These are phyloP conservation scores for zebrafish (Danio rerio) DNA, from an alignment of 2,113 vertebrate genomes.

Conservation along the genomic window DNA sequence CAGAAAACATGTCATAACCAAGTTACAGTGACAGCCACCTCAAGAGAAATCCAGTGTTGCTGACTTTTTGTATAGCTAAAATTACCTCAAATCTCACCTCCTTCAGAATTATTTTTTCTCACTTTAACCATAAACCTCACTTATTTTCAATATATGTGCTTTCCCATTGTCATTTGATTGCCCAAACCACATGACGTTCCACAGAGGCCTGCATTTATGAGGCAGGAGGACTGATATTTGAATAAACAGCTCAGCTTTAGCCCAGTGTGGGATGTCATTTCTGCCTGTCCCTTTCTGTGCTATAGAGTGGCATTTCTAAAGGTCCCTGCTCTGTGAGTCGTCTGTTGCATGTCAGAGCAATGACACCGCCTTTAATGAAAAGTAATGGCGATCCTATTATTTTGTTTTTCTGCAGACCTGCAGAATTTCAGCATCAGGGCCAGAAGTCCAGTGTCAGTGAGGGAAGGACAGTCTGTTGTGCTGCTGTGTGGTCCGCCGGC, in stretches of 20 bases:
- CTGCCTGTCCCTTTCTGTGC: slow-evolving; percentile 62
- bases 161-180: neutral
- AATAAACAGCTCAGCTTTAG: slow-evolving; percentile 16
- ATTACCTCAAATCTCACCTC: neutral
- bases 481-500: slow-evolving; percentile 85
- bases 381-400: slow-evolving; percentile 53
- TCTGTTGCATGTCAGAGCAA: slow-evolving; percentile 56
- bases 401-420: slow-evolving; percentile 76
- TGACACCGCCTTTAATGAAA: slow-evolving; percentile 73
- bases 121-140: neutral
- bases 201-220: neutral
- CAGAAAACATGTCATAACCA: neutral
- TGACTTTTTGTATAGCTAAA: neutral
- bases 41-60: neutral
- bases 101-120: neutral
- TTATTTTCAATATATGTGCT: neutral
- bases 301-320: slow-evolving; percentile 67
- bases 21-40: neutral
- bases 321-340: slow-evolving; percentile 55
- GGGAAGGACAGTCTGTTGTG: slow-evolving; percentile 89
- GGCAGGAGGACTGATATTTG: neutral
- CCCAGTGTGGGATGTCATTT: slow-evolving; percentile 56
- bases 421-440: slow-evolving; percentile 83
- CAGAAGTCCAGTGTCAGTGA: slow-evolving; percentile 81
- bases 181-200: neutral